Base-by-base conservation (phyloP, 2,113 vertebrate species). In the Nannospalax galili region DNA sequence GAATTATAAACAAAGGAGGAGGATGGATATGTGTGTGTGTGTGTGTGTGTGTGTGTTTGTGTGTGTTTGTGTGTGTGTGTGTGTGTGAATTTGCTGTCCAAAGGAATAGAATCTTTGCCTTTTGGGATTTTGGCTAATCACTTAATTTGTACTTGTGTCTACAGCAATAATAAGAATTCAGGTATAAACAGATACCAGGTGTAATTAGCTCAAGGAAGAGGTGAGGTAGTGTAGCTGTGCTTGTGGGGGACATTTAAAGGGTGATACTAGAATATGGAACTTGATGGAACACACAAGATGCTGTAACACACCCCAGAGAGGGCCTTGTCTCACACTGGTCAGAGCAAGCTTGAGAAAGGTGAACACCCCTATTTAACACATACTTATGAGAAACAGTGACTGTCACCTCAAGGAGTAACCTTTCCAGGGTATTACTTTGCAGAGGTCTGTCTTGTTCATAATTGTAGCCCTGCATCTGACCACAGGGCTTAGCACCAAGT, bases 211-310 rank as follows among this genome's bases (percentile, higher is more conserved):
- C n/a, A 64, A 79, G 45, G 62, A 64, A 69, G 56, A 35, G 4
- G 0, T 4, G 17, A 15, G 56, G 40, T 32, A 72, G 5, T 5
- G 0, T 22, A 42, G 42, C 15, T 67, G 3, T n/a, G 24, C 20
- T 90, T 84, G 35, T 69, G 15, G 35, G 24, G 62, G 70, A 19
- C 5, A 2, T 40, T 56, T 56, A 8, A 52, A 91, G 72, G 70
- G 11, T 22, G 42, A 14, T 2, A 26, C 5, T 17, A 35, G 60
- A 42, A 2, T 42, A 2, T 14, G 15, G 84, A 37, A 28, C 1
- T 62, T 15, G 37, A 75, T 1, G 19, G 45, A 22, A 17, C n/a
- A 52, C 26, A 64, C 15, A 52, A 64, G 65, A 24, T 58, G 60
- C 45, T 12, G 12, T 24, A 32, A 3, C 0, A 17, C 11, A 5